Evolutionary conservation across 2,888 invertebrate species (phyloP).

Genomic region (Seira sanloemensis): DNA sequence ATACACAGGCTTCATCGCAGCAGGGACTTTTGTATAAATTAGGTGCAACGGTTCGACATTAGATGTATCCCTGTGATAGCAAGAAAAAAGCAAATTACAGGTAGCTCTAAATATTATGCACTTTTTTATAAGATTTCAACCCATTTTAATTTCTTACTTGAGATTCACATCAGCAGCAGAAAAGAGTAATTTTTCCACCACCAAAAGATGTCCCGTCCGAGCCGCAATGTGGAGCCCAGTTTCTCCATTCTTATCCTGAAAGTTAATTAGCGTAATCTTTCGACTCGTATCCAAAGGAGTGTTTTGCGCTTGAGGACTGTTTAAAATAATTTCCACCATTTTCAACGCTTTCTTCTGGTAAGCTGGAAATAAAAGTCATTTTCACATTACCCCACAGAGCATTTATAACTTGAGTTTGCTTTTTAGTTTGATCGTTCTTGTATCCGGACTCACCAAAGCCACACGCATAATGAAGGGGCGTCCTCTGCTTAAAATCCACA

Average conservation of each 20-base stretch:
- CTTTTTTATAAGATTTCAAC: not conserved
- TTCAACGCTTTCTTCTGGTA: conserved; percentile 49
- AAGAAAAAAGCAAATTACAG: not conserved
- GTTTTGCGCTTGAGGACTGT: conserved; percentile 19
- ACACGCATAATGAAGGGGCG: conserved; percentile 52
- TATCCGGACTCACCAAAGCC: conserved; percentile 31
- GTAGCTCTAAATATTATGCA: conserved; percentile 3
- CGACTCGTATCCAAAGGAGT: not conserved
- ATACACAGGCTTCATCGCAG: conserved; percentile 58
- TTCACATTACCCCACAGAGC: no score
- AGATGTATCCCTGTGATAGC: conserved; percentile 35
- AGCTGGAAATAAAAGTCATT: conserved; percentile 25
- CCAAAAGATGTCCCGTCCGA: conserved; percentile 37
- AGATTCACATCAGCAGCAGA: conserved; percentile 63
- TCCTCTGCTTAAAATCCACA: conserved; percentile 15
- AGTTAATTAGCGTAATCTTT: conserved; percentile 40
- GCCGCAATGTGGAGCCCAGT: conserved; percentile 62
- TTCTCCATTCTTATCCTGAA: conserved; percentile 60
- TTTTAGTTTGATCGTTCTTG: not conserved
- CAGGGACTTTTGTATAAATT: conserved; percentile 60
- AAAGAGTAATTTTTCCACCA: conserved; percentile 53
- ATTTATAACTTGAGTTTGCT: not conserved
- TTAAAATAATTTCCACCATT: conserved; percentile 47
- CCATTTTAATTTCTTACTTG: conserved; percentile 33
- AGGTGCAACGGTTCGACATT: conserved; percentile 55